Evolutionary conservation across 2,113 vertebrate genomes (phyloP).

Genomic region (Oreotragus oreotragus): DNA sequence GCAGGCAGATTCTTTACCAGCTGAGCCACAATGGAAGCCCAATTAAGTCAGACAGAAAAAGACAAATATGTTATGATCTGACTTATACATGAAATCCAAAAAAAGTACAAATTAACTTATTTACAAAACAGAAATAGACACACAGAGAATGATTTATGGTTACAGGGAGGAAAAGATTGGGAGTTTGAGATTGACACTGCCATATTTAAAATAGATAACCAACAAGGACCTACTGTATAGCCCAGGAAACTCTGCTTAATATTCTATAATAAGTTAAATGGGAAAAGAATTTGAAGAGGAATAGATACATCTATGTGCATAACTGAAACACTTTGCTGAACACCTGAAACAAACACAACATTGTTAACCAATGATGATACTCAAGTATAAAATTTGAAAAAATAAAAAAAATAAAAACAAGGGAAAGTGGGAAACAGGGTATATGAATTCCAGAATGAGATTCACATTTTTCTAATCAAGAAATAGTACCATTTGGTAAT

Average conservation of each 20-base stretch:
- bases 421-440: background rate
- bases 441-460: background rate
- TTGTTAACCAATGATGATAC: background rate
- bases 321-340: background rate
- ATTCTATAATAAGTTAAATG: background rate
- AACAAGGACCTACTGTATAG: background rate
- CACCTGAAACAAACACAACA: background rate
- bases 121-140: background rate
- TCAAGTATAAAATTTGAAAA: background rate
- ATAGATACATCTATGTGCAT: background rate
- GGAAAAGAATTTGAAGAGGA: background rate
- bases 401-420: background rate
- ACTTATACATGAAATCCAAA: background rate
- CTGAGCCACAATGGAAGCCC: background rate
- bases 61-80: background rate
- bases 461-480: background rate
- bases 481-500: background rate
- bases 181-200: background rate
- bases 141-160: background rate
- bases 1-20: background rate
- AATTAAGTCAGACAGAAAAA: background rate
- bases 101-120: background rate
- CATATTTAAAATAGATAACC: background rate
- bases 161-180: background rate
- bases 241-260: background rate